Base-by-base conservation (phyloP, 2,797 vertebrate species). In the Eulemur rubriventer region DNA sequence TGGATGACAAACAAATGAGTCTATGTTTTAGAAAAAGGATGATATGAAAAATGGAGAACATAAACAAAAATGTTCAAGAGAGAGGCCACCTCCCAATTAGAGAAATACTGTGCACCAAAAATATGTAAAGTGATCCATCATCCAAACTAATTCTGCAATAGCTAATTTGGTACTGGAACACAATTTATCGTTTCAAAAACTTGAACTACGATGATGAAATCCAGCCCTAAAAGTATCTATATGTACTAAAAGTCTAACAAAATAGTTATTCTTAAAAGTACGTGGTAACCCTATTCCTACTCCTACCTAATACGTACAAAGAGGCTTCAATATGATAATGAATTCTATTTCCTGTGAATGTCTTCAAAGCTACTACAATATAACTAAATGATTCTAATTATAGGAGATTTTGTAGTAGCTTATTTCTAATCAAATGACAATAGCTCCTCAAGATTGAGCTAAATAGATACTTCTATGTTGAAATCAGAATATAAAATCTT, bases 381-480 rank as follows among this genome's bases (percentile, higher is more conserved):
- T 75, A 94, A 38, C 63, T 52, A 78, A 95, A 93, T 78, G 17
- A 86, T 91, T 94, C 13, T 86, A 78, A 90, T 82, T 80, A 41
- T 20, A 76, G 26, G 35, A 86, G 63, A 79, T 96, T 89, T 78
- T 65, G 20, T 61, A 81, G 88, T 79, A 95, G 78, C 55, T 89
- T 70, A 35, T 94, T 94, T 88, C 75, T 96, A 92, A 89, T 83
- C 75, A 96, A 93, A 87, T 94, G 59, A 86, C 65, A 92, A 69
- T 91, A 89, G 28, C 73, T 89, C 38, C 82, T 95, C 59, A 75
- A 89, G 75, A 35, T 5, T 81, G 38, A 97, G 67, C 48, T 81
- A 95, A 91, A 75, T 57, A 93, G 73, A 41, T 48, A 65, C 35
- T 95, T 94, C 61, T 33, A 1, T 89, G 12, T 84, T 76, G 30